Evolutionary conservation across 2,888 invertebrate species (phyloP), one percentile per base, ranked within the genome.

Genomic region (Nymphalis urticae): DNA sequence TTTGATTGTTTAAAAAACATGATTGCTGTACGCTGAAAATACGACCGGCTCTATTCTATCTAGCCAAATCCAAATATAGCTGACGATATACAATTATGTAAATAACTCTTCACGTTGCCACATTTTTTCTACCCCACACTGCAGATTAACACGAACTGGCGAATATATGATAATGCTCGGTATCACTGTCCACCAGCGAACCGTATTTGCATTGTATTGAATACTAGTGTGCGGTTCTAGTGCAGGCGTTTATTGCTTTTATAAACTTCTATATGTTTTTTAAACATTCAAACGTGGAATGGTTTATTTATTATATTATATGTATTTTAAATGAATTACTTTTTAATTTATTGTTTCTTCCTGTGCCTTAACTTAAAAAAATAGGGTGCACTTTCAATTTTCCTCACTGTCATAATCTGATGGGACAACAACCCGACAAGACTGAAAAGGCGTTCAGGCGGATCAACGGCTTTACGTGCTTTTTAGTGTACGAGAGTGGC

Each of bases 191-290:
- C 76, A 73, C 75, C 89, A 87, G 85, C 70, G 77, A 75, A 13
- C 2, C 77, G 75, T 86, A 88, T 88, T 89, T 88, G 85, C 88
- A 88, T 89, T 86, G 87, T 87, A 89, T 87, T 86, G 87, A 86
- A 85, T 85, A 82, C 6, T 58, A 16, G 54, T 16, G 58, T 7
- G 19, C 3, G 36, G 36, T 13, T 10, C 42, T 4, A 42, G 36
- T 58, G 58, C 19, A 36, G 27, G 58, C 36, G 36, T 32, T 32
- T 56, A 58, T 58, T 58, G 58, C 42, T 42, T 32, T 58, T n/a
- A 54, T 54, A 54, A 54, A 24, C 21, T 19, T 2, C 27, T 42
- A 58, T 5, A 21, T 58, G 36, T 36, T 58, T 58, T 58, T 58
- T 42, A 21, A 50, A 62, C 19, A 24, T 17, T 47, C 16, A 4